Conservation (phyloP, 2,113 vertebrate species). For the Microcebus lehilahytsara region DNA sequence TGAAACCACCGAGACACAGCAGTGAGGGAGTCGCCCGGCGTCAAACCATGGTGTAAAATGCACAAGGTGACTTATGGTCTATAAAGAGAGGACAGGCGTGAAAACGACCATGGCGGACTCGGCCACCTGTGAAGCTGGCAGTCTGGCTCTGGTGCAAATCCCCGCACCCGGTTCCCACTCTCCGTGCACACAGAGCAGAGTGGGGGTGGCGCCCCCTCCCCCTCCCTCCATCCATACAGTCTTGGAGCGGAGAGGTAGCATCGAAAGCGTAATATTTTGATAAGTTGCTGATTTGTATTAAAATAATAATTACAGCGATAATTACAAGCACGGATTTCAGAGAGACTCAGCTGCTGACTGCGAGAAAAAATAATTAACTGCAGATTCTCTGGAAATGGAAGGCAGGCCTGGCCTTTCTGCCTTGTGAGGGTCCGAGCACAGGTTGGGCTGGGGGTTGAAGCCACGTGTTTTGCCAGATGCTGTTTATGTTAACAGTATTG, state of each 20-base stretch:
- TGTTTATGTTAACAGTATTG: accelerated
- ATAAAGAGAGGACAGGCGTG: not conserved
- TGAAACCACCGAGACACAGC: not conserved
- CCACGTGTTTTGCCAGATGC: slow-evolving; percentile 16
- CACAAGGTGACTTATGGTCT: accelerated
- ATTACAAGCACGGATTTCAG: slow-evolving; percentile 75
- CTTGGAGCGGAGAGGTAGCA: slow-evolving; percentile 43
- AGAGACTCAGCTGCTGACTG: slow-evolving; percentile 71
- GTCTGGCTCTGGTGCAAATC: slow-evolving; percentile 50
- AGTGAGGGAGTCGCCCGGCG: not conserved
- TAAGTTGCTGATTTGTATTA: slow-evolving; percentile 80
- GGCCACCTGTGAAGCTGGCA: not conserved
- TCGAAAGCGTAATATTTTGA: slow-evolving; percentile 73
- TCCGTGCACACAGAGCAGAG: not conserved
- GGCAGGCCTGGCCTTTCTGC: not conserved
- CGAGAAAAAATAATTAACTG: slow-evolving; percentile 64
- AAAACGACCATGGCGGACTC: accelerated
- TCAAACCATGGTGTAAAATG: not conserved
- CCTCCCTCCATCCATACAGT: slow-evolving; percentile 2
- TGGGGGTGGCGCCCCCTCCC: not conserved
- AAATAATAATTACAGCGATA: slow-evolving; percentile 82
- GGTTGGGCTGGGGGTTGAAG: not conserved
- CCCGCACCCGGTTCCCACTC: slow-evolving; percentile 24
- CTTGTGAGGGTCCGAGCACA: not conserved
- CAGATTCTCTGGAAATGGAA: not conserved